Evolutionary conservation across 2,113 vertebrate species (phyloP).

Genomic region (Colistium nudipinnis): DNA sequence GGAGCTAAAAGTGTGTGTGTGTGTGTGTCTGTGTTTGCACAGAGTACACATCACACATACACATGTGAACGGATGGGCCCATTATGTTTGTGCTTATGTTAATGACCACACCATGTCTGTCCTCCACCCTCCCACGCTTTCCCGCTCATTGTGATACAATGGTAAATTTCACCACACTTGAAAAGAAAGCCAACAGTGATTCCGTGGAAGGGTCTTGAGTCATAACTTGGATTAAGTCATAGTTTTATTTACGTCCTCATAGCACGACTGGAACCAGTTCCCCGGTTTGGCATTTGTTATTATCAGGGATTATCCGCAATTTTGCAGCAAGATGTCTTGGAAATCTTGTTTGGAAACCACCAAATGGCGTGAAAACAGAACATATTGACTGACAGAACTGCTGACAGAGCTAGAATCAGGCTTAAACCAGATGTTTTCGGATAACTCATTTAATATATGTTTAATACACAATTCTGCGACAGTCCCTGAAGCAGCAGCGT

Average conservation of each 20-base stretch:
- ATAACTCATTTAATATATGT: too few relatives aligned
- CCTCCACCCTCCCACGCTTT: too few relatives aligned
- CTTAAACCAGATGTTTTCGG: background rate
- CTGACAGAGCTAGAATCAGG: too few relatives aligned
- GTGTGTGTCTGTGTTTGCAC: background rate
- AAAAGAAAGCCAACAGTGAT: background rate
- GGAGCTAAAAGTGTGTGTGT: conserved; percentile 4
- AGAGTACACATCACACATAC: background rate
- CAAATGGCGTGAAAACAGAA: too few relatives aligned
- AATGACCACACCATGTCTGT: background rate
- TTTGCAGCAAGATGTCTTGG: background rate
- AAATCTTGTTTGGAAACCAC: background rate
- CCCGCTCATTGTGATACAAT: too few relatives aligned
- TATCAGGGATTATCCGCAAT: background rate
- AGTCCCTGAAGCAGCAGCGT: background rate
- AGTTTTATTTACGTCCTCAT: background rate
- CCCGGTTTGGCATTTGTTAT: background rate
- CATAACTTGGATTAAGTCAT: too few relatives aligned
- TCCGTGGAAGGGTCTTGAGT: too few relatives aligned
- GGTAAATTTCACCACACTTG: too few relatives aligned
- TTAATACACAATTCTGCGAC: too few relatives aligned
- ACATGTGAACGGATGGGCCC: background rate
- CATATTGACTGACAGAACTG: too few relatives aligned
- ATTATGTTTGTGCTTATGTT: too few relatives aligned
- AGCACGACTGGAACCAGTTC: background rate